Conservation (phyloP, 1,140 invertebrate species). For the Campodea augens region DNA sequence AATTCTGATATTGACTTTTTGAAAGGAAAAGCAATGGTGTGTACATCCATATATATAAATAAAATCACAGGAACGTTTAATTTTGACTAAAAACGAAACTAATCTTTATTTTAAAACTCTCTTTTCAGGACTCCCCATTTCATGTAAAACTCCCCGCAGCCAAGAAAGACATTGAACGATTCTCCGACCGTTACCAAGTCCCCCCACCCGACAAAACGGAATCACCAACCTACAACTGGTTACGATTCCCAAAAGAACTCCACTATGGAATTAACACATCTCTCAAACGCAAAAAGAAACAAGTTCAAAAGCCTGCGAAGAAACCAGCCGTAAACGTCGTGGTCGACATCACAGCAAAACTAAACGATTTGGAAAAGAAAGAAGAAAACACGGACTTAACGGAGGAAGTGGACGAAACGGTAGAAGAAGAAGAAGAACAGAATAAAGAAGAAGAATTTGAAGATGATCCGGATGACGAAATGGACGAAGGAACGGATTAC, state of each 20-base stretch:
- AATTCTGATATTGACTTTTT: no score
- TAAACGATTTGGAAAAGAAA: slow-evolving; percentile 33
- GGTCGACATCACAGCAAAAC: slow-evolving; percentile 21
- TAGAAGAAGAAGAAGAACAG: slow-evolving; percentile 15
- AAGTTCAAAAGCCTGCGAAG: no score
- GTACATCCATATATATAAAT: no score
- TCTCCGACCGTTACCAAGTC: slow-evolving; percentile 40
- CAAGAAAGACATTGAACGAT: slow-evolving; percentile 39
- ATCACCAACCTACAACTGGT: slow-evolving; percentile 31
- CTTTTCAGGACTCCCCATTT: slow-evolving; percentile 30
- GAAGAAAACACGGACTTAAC: slow-evolving; percentile 27
- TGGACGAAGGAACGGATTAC: slow-evolving; percentile 58
- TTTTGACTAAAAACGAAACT: no score
- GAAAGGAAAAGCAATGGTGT: no score
- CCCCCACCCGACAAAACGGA: slow-evolving; percentile 23
- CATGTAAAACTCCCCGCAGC: slow-evolving; percentile 25
- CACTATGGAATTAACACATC: slow-evolving; percentile 18
- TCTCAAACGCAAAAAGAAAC: no score
- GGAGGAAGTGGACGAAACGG: slow-evolving; percentile 13
- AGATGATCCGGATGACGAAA: slow-evolving; percentile 38
- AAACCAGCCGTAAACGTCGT: no score
- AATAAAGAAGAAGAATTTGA: slow-evolving; percentile 22
- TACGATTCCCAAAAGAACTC: slow-evolving; percentile 32
- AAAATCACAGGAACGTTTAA: no score
- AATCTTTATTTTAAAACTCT: no score